These are phyloP conservation scores for Sciaenops ocellatus DNA, from an alignment of 2,797 vertebrate genomes.

Conservation along the genomic window DNA sequence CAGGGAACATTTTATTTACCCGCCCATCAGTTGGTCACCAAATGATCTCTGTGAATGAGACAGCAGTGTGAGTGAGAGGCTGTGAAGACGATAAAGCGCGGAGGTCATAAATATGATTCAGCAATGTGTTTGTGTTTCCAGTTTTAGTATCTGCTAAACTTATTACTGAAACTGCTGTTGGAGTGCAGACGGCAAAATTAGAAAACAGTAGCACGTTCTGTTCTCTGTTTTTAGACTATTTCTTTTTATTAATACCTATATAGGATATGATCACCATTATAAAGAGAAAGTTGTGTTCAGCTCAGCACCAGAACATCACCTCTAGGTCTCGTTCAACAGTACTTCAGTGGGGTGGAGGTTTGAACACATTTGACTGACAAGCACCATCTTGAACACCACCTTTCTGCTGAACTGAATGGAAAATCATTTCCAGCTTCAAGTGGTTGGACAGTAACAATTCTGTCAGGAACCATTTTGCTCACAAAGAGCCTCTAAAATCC, in stretches of 20 bases:
- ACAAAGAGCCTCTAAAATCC: conserved; percentile 36
- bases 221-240: too few relatives aligned
- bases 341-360: not conserved
- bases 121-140: too few relatives aligned
- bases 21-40: not conserved
- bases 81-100: too few relatives aligned
- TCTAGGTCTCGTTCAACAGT: not conserved
- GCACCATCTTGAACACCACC: not conserved
- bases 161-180: too few relatives aligned
- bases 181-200: too few relatives aligned
- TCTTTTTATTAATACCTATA: not conserved
- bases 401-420: conserved; percentile 11
- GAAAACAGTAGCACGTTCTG: too few relatives aligned
- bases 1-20: too few relatives aligned
- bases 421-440: conserved; percentile 27
- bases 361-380: conserved; percentile 6
- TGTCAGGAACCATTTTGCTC: conserved; percentile 26
- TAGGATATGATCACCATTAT: not conserved
- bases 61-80: too few relatives aligned
- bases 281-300: not conserved
- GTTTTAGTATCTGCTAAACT: too few relatives aligned
- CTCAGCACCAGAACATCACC: not conserved
- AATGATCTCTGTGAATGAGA: not conserved
- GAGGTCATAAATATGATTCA: too few relatives aligned
- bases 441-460: conserved; percentile 11